A percentile compares a stretch with the other conserved stretches of the same genome.
phyloP scores from a whole-genome alignment of 2,113 vertebrate genomes.

The Micronycteris hirsuta region DNA sequence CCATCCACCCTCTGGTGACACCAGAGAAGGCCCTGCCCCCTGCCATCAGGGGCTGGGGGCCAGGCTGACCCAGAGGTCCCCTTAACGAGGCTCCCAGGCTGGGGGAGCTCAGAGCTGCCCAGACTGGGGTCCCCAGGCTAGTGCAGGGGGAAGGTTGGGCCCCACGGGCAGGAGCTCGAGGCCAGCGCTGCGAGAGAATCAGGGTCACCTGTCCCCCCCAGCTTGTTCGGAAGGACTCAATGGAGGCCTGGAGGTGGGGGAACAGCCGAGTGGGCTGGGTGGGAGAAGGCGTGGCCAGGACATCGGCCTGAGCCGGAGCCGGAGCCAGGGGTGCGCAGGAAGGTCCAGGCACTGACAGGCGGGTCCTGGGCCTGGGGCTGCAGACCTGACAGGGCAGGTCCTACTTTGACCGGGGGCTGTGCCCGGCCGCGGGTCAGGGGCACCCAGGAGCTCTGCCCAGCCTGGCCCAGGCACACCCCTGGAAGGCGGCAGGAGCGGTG shows the following conservation, averaged over 20 bases:
- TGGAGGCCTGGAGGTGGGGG: background rate
- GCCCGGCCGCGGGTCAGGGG: background rate
- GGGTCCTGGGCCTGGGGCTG: accelerated
- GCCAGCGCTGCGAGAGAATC: too few species aligned
- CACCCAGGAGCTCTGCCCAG: accelerated
- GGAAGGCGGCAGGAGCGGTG: background rate
- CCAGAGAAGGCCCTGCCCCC: background rate
- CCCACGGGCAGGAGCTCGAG: accelerated
- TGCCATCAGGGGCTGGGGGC: too few species aligned
- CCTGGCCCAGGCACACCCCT: background rate
- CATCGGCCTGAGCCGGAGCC: too few species aligned
- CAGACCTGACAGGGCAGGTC: accelerated
- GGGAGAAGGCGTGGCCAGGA: background rate
- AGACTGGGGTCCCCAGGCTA: background rate
- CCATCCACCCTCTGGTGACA: background rate
- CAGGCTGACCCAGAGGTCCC: background rate
- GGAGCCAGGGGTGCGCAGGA: too few species aligned
- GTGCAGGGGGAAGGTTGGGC: background rate
- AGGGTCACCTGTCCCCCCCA: background rate
- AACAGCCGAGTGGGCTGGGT: accelerated
- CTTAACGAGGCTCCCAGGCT: too few species aligned
- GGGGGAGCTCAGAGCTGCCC: background rate
- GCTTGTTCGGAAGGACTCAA: background rate
- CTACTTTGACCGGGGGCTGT: accelerated
- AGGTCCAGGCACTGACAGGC: background rate